Evolutionary conservation across 1,140 invertebrate species (phyloP).

Genomic region (Drosophila saltans): DNA sequence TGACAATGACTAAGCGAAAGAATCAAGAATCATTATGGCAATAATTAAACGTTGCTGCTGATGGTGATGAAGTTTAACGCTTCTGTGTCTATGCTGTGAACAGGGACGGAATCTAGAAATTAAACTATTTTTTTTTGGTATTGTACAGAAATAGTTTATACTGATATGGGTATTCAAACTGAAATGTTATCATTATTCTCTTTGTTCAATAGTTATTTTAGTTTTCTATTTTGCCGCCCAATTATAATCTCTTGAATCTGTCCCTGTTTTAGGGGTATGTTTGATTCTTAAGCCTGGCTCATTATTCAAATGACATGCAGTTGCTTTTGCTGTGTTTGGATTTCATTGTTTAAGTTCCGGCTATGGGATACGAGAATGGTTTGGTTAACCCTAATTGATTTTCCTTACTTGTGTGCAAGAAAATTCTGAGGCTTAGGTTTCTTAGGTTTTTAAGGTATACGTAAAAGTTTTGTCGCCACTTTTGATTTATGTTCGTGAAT

Average conservation of each 20-base stretch:
- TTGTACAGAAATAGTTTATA: too few species aligned
- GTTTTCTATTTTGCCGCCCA: background rate
- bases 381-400: slow-evolving; percentile 62
- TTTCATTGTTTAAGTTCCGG: slow-evolving; percentile 23
- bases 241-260: background rate
- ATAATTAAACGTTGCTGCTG: slow-evolving; percentile 17
- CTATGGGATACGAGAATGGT: slow-evolving; percentile 13
- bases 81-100: background rate
- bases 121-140: too few species aligned
- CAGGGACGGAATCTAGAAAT: background rate
- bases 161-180: too few species aligned
- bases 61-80: slow-evolving; percentile 1
- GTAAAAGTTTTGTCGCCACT: slow-evolving; percentile 40
- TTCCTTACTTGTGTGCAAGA: slow-evolving; percentile 12
- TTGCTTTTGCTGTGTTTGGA: background rate
- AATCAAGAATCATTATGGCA: slow-evolving; percentile 27
- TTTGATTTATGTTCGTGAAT: slow-evolving; percentile 72
- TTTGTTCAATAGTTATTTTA: too few species aligned
- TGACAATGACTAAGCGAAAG: slow-evolving; percentile 50
- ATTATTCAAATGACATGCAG: slow-evolving; percentile 6
- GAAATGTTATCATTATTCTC: too few species aligned
- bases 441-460: slow-evolving; percentile 8
- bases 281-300: background rate
- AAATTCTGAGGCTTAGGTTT: slow-evolving; percentile 36
- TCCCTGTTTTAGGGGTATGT: background rate